These are phyloP conservation scores for Drosophila yakuba DNA, from an alignment of 1,140 invertebrate genomes.

Conservation along the genomic window DNA sequence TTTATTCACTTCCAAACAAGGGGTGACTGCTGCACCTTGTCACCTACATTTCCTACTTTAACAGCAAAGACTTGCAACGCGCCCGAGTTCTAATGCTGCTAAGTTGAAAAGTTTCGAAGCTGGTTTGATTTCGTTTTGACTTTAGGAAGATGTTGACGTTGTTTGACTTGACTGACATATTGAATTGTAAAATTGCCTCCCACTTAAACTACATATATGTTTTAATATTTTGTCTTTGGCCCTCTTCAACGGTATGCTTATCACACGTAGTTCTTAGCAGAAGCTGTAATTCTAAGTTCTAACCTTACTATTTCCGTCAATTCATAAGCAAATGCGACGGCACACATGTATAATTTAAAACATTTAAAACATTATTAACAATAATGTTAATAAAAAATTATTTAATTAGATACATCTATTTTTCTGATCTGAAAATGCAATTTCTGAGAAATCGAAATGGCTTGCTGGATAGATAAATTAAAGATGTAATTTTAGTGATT, in stretches of 20 bases:
- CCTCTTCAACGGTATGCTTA: constrained; percentile 58
- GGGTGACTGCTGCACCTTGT: background rate
- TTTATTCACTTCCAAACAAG: constrained; percentile 32
- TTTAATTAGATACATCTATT: constrained; percentile 10
- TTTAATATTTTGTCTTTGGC: constrained; percentile 62
- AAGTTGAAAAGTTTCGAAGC: constrained; percentile 12
- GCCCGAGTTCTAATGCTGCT: constrained; percentile 2
- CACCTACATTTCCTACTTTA: constrained; percentile 13
- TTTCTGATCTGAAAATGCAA: background rate
- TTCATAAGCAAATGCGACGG: constrained; percentile 33
- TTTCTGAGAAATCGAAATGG: background rate
- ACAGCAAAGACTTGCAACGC: background rate
- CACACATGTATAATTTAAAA: constrained; percentile 73
- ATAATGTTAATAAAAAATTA: constrained; percentile 76
- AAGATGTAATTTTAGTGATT: constrained; percentile 62
- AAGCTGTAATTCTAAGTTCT: constrained; percentile 60
- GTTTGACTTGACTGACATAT: constrained; percentile 50
- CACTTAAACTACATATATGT: constrained; percentile 60
- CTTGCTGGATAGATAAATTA: too few species aligned
- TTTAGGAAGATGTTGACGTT: constrained; percentile 31
- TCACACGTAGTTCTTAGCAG: constrained; percentile 69
- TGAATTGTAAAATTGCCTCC: constrained; percentile 46
- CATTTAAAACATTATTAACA: constrained; percentile 52
- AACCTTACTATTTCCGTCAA: constrained; percentile 40
- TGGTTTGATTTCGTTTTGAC: constrained; percentile 34